Evolutionary conservation across 1,140 invertebrate species (phyloP).

Genomic region (Heliconius hermathena): DNA sequence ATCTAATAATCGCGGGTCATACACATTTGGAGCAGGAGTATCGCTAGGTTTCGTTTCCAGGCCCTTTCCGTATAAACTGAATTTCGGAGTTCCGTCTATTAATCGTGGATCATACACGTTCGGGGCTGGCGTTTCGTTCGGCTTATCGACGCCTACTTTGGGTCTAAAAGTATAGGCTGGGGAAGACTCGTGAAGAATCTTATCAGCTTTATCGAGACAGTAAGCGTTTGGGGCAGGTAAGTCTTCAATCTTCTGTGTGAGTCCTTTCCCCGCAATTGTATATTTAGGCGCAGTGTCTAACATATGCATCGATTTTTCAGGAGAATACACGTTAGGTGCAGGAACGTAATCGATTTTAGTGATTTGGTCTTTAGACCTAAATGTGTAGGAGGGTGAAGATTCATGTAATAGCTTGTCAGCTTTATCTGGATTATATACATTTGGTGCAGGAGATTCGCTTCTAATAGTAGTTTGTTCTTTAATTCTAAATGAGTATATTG

Average conservation of each 20-base stretch:
- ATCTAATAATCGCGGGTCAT: slow-evolving; percentile 78
- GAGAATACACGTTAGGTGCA: slow-evolving; percentile 85
- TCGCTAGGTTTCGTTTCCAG: slow-evolving; percentile 79
- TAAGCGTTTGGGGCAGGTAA: slow-evolving; percentile 85
- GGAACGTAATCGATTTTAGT: slow-evolving; percentile 72
- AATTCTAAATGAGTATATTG: slow-evolving; percentile 80
- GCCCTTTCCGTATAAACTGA: slow-evolving; percentile 85
- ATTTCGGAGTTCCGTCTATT: slow-evolving; percentile 85
- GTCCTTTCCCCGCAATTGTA: slow-evolving; percentile 84
- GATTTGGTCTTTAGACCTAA: slow-evolving; percentile 85
- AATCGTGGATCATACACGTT: slow-evolving; percentile 90
- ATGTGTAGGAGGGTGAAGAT: slow-evolving; percentile 86
- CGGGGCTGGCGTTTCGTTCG: slow-evolving; percentile 80
- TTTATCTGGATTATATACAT: slow-evolving; percentile 88
- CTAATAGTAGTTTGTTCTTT: slow-evolving; percentile 78
- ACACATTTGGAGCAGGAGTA: slow-evolving; percentile 75
- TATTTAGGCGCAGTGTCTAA: slow-evolving; percentile 86
- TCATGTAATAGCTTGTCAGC: slow-evolving; percentile 84
- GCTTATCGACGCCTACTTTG: slow-evolving; percentile 81
- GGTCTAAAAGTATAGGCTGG: slow-evolving; percentile 85
- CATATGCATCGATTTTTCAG: slow-evolving; percentile 86
- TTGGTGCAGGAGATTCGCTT: slow-evolving; percentile 86
- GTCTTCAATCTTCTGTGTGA: slow-evolving; percentile 77
- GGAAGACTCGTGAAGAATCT: slow-evolving; percentile 83
- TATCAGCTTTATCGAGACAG: slow-evolving; percentile 85